Conservation (phyloP, 2,797 vertebrate genomes). For the Knipowitschia caucasica region DNA sequence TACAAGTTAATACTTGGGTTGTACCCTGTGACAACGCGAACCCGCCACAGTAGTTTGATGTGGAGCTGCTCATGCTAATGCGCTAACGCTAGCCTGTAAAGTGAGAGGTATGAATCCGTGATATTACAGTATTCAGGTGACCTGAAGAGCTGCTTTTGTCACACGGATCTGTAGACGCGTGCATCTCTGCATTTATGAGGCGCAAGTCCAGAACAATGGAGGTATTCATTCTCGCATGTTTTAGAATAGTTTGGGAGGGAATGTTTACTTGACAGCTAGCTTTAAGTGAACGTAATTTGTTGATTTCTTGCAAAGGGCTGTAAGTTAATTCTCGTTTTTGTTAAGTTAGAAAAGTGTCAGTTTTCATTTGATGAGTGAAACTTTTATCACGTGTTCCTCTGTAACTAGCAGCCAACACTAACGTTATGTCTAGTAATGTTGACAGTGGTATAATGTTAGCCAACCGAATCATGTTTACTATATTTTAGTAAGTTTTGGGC, state of each 20-base stretch:
- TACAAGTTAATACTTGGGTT: background rate
- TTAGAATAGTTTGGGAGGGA: constrained; percentile 32
- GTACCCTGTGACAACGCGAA: constrained; percentile 6
- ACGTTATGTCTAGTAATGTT: no score
- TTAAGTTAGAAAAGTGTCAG: background rate
- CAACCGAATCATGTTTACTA: no score
- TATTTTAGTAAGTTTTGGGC: no score
- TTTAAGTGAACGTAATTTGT: constrained; percentile 25
- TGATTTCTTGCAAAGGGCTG: background rate
- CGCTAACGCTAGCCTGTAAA: constrained; percentile 42
- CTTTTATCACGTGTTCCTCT: constrained; percentile 64
- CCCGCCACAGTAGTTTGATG: constrained; percentile 31
- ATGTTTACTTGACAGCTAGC: constrained; percentile 53
- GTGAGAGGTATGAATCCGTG: constrained; percentile 22
- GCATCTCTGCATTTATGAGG: constrained; percentile 2
- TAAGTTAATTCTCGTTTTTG: background rate
- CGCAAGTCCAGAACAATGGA: background rate
- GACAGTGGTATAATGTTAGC: background rate
- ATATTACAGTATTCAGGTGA: constrained; percentile 7
- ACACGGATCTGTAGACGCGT: background rate
- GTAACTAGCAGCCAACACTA: constrained; percentile 47
- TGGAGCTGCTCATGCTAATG: constrained; percentile 37
- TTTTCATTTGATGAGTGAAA: constrained; percentile 28
- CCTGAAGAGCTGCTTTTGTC: background rate
- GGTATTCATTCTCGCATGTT: constrained; percentile 21